Evolutionary conservation across 2,797 vertebrate genomes (phyloP).

Genomic region (Sebastes diploproa): DNA sequence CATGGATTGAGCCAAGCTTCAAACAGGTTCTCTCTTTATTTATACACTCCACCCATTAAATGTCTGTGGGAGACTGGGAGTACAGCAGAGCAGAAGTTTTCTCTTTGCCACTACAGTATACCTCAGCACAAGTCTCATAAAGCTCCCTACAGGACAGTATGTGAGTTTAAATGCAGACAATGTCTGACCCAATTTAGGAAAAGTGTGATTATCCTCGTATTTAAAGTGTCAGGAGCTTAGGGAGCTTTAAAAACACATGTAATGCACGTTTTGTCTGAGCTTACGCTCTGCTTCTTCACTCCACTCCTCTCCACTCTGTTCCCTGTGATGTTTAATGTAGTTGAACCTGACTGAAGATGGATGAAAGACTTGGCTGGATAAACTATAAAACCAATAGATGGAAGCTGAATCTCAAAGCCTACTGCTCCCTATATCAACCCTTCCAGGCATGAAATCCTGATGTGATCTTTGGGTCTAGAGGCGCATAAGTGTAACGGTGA

Average conservation of each 20-base stretch:
- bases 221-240: conserved; percentile 2
- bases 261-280: neutral
- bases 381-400: neutral
- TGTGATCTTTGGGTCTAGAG: neutral
- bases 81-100: neutral
- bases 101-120: neutral
- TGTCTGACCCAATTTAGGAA: conserved; percentile 8
- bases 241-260: neutral
- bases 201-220: neutral
- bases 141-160: neutral
- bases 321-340: neutral
- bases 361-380: neutral
- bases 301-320: neutral
- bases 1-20: neutral
- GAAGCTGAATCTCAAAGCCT: neutral
- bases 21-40: neutral
- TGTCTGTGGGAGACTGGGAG: neutral
- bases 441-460: neutral
- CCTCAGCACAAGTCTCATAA: neutral
- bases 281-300: neutral
- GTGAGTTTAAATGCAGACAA: neutral
- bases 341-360: neutral
- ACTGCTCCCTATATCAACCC: neutral
- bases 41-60: neutral
- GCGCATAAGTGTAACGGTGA: neutral